Evolutionary conservation across 2,888 invertebrate species (phyloP).

Genomic region (Oscheius sp.): DNA sequence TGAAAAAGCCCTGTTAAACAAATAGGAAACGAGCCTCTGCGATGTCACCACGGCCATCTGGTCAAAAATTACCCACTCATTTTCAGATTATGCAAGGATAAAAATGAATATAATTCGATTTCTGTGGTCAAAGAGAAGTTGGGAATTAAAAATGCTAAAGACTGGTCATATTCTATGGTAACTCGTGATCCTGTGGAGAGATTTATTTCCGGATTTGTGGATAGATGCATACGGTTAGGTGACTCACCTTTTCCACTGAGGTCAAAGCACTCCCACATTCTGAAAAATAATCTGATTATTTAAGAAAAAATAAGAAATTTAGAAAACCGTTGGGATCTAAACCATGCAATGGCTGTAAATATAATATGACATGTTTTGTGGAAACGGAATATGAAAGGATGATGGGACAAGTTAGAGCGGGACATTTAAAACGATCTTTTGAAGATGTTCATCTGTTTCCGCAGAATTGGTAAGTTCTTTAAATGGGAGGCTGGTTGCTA

Average conservation of each 20-base stretch:
- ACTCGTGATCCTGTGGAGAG: constrained; percentile 67
- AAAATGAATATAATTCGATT: constrained; percentile 53
- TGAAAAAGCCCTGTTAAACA: constrained; percentile 24
- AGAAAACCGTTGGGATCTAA: constrained; percentile 48
- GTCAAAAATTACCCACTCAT: not conserved
- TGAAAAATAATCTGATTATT: not conserved
- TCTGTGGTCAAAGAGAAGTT: constrained; percentile 37
- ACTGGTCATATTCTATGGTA: constrained; percentile 59
- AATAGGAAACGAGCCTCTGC: not conserved
- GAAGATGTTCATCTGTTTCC: constrained; percentile 70
- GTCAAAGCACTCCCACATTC: constrained; percentile 14
- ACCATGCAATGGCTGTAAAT: constrained; percentile 67
- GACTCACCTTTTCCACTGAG: constrained; percentile 10
- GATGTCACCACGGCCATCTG: not conserved
- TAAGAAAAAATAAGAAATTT: constrained; percentile 15
- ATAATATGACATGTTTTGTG: constrained; percentile 70
- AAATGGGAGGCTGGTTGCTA: no score
- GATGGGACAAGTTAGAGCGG: constrained; percentile 45
- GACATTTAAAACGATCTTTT: constrained; percentile 50
- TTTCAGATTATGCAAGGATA: constrained; percentile 56
- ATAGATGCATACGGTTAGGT: constrained; percentile 66
- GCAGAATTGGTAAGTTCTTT: constrained; percentile 62
- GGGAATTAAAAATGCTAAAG: constrained; percentile 36
- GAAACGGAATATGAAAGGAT: constrained; percentile 63
- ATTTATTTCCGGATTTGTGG: constrained; percentile 68